Evolutionary conservation across 2,113 vertebrate genomes (phyloP).

Genomic region (Ochotona princeps): DNA sequence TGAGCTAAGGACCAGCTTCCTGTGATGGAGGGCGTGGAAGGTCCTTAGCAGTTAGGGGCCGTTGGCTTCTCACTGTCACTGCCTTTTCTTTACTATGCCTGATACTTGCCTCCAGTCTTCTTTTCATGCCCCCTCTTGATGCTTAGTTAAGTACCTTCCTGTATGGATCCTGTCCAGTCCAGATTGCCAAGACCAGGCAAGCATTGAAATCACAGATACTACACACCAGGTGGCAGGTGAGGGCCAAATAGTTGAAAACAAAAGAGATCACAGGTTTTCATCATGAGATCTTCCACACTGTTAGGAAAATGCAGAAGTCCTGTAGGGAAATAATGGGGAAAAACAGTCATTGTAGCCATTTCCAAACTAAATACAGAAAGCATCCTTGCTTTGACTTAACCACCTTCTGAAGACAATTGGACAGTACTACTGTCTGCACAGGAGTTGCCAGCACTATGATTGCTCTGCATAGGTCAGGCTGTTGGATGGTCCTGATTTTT

Average conservation of each 20-base stretch:
- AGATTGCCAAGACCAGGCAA: not conserved
- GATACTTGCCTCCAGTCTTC: rapidly evolving
- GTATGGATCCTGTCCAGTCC: not conserved
- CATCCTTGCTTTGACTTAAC: not conserved
- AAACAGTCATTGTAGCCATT: not conserved
- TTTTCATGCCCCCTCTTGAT: not conserved
- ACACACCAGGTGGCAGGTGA: too few species aligned
- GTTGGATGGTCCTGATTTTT: not conserved
- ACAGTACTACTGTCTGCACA: not conserved
- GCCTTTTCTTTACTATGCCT: not conserved
- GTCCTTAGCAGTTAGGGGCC: not conserved
- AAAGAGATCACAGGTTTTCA: not conserved
- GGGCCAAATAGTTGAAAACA: not conserved
- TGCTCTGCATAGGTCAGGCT: not conserved
- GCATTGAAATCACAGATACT: not conserved
- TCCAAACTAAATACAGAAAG: not conserved
- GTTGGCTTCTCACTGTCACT: not conserved
- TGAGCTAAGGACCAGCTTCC: not conserved
- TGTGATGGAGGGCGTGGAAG: not conserved
- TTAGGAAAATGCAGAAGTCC: not conserved
- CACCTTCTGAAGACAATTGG: not conserved
- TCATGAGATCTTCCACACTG: not conserved
- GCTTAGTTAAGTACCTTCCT: not conserved
- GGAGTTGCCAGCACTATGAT: not conserved
- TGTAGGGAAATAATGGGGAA: not conserved